Conservation (phyloP, 1,140 invertebrate species). For the Nasonia longicornis region DNA sequence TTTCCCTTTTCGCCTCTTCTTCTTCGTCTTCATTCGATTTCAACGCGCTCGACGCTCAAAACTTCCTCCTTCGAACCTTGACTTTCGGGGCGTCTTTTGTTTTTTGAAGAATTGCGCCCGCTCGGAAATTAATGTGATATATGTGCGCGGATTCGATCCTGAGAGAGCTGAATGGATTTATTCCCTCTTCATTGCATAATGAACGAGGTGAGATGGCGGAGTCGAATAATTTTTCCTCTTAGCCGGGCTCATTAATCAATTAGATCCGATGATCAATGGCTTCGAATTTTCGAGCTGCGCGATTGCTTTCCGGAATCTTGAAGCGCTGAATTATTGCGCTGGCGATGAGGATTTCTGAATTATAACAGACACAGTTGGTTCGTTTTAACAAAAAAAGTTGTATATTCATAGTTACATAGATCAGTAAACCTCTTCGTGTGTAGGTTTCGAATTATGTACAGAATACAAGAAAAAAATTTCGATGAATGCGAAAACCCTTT, state of each 20-base stretch:
- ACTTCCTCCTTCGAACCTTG: not conserved
- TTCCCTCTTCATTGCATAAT: conserved; percentile 6
- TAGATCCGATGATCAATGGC: not conserved
- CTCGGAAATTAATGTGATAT: not conserved
- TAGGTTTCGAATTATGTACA: conserved; percentile 36
- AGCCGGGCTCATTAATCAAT: not conserved
- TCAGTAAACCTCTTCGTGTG: conserved; percentile 23
- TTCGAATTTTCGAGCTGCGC: no score
- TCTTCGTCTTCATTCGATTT: not conserved
- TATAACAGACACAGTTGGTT: not conserved
- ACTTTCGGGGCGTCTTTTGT: not conserved
- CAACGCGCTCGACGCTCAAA: not conserved
- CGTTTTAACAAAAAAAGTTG: conserved; percentile 29
- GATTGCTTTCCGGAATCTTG: no score
- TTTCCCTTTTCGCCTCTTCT: not conserved
- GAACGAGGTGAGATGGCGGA: not conserved
- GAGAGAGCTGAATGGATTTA: conserved; percentile 21
- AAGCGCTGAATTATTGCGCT: no score
- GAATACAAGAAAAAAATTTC: conserved; percentile 22
- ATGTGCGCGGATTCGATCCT: no score
- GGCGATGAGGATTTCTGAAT: not conserved
- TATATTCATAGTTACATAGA: conserved; percentile 27
- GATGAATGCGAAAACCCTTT: conserved; percentile 16
- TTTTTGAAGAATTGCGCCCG: conserved; percentile 15
- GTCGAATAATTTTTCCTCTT: not conserved